phyloP scores from a whole-genome alignment of 2,113 vertebrate genomes.

The Sinocyclocheilus rhinocerous region DNA sequence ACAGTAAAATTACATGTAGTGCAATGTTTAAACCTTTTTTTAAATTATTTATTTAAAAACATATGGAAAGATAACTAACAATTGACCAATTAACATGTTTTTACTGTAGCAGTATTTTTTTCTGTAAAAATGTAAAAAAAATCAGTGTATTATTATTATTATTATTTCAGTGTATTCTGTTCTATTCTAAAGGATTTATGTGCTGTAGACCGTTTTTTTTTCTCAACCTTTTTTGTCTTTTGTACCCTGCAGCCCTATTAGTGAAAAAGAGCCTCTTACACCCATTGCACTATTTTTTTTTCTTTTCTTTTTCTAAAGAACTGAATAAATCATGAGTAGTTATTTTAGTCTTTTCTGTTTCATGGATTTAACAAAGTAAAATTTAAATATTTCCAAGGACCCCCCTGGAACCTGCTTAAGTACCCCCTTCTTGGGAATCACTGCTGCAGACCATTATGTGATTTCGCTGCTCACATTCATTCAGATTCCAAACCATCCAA shows the following conservation, averaged over 20 bases:
- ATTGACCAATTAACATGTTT: too few species aligned
- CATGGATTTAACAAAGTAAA: neutral
- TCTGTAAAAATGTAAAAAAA: too few species aligned
- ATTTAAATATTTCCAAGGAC: neutral
- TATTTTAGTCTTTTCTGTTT: neutral
- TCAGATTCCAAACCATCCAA: slow-evolving; percentile 21
- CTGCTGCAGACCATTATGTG: neutral
- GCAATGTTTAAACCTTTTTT: too few species aligned
- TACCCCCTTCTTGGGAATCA: neutral
- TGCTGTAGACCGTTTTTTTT: neutral
- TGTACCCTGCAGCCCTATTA: neutral
- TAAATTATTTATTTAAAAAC: too few species aligned
- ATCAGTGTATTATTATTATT: too few species aligned
- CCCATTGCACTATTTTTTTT: neutral
- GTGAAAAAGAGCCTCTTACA: neutral
- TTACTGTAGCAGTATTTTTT: too few species aligned
- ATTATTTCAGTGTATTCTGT: neutral
- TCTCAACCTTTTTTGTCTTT: neutral
- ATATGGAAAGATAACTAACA: too few species aligned
- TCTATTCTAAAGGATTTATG: neutral
- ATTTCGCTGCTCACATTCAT: slow-evolving; percentile 9
- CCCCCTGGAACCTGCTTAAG: neutral
- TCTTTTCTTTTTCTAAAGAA: neutral
- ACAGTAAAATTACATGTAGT: too few species aligned
- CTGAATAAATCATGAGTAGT: neutral